These are phyloP conservation scores for Caenorhabditis japonica DNA, from an alignment of 2,888 invertebrate species.

Conservation along the genomic window DNA sequence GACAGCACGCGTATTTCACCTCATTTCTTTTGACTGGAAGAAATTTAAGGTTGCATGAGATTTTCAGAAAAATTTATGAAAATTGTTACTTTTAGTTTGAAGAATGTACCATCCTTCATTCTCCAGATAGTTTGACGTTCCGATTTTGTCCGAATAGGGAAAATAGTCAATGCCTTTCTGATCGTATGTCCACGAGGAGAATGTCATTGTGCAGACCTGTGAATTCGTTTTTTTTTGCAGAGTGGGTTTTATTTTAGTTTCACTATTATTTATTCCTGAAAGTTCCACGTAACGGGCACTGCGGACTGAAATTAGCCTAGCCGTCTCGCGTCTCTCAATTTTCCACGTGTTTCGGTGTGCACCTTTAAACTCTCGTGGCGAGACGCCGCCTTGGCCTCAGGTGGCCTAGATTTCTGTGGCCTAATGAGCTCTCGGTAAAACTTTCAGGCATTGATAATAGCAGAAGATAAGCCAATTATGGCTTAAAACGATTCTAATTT, in stretches of 20 bases:
- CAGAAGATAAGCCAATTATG: background rate
- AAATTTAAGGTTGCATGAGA: background rate
- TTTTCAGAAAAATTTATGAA: background rate
- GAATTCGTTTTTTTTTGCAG: slow-evolving; percentile 12
- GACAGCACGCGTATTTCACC: slow-evolving; percentile 76
- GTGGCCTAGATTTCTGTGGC: too few species aligned
- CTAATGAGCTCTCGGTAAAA: slow-evolving; percentile 14
- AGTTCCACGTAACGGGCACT: too few species aligned
- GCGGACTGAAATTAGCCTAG: too few species aligned
- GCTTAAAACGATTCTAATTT: too few species aligned
- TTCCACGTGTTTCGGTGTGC: too few species aligned
- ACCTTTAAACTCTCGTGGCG: too few species aligned
- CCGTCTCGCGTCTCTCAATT: too few species aligned
- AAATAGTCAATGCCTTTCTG: slow-evolving; percentile 76
- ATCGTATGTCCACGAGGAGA: slow-evolving; percentile 76
- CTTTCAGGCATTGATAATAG: background rate
- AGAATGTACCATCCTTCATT: slow-evolving; percentile 77
- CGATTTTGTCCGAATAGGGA: slow-evolving; percentile 73
- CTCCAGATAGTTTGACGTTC: slow-evolving; percentile 74
- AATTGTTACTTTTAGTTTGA: slow-evolving; percentile 64
- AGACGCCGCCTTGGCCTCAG: too few species aligned
- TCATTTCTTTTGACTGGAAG: slow-evolving; percentile 69
- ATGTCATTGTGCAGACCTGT: slow-evolving; percentile 75
- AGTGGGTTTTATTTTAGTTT: background rate
- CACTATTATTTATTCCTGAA: background rate